These are phyloP conservation scores for Arctopsyche grandis DNA, from an alignment of 1,140 invertebrate species.

Conservation along the genomic window DNA sequence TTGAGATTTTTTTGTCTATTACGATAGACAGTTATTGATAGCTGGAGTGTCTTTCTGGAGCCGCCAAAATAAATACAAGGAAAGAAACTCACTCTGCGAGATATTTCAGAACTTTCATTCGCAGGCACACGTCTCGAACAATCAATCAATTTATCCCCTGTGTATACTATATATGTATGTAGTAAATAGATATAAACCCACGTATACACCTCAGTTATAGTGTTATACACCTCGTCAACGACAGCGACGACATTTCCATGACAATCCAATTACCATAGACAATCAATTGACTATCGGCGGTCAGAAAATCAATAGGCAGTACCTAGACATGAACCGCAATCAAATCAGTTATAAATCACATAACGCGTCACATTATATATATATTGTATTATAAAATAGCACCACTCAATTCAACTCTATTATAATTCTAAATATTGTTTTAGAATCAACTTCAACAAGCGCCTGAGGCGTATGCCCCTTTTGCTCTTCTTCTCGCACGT, in stretches of 20 bases:
- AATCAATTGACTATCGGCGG: conserved; percentile 13
- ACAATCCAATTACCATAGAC: conserved; percentile 29
- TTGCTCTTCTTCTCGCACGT: neutral
- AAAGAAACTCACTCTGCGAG: neutral
- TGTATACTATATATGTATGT: neutral
- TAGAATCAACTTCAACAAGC: too few species aligned
- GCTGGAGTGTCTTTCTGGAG: neutral
- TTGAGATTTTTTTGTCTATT: neutral
- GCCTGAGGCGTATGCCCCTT: too few species aligned
- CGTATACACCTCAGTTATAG: neutral
- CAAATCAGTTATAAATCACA: neutral
- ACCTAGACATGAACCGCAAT: neutral
- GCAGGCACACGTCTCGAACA: neutral
- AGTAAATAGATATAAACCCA: neutral
- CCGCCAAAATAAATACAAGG: neutral
- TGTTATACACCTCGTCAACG: neutral
- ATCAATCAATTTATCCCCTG: neutral
- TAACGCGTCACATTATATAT: neutral
- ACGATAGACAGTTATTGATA: conserved; percentile 20
- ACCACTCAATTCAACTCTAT: neutral
- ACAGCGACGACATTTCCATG: neutral
- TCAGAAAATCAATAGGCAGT: conserved; percentile 5
- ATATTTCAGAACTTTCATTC: neutral
- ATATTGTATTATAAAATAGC: neutral
- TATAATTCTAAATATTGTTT: too few species aligned